These are phyloP conservation scores for human DNA, from an alignment of 2,113 vertebrate genomes.

Conservation along the genomic window DNA sequence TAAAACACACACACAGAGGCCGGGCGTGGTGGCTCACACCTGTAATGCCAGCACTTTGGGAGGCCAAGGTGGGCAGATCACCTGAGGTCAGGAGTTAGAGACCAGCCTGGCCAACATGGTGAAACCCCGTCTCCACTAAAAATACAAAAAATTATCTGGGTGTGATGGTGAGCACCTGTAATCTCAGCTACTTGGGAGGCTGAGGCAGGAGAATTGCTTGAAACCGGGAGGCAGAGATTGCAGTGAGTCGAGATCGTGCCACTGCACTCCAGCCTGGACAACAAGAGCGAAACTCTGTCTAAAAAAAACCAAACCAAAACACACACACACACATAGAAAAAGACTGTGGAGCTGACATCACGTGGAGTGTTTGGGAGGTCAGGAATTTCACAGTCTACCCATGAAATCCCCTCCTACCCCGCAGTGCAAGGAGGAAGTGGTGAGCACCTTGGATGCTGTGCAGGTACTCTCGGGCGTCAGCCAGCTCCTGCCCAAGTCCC, in stretches of 20 bases:
- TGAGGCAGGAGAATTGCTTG: no score
- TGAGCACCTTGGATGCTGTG: slow-evolving; percentile 92
- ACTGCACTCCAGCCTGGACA: no score
- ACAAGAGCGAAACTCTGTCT: no score
- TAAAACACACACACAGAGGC: not conserved
- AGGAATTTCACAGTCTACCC: not conserved
- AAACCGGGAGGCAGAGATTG: no score
- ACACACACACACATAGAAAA: not conserved
- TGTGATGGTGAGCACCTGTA: no score
- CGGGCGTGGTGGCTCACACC: no score
- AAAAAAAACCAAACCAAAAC: no score
- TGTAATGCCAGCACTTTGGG: no score
- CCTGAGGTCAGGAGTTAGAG: no score
- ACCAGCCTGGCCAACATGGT: not conserved
- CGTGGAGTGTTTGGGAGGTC: not conserved
- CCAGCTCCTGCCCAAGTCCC: slow-evolving; percentile 93
- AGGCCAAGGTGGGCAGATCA: not conserved
- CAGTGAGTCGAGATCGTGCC: no score
- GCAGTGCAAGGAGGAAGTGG: slow-evolving; percentile 94
- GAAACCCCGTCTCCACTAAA: not conserved
- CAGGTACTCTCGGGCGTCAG: slow-evolving; percentile 91
- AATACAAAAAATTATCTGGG: not conserved
- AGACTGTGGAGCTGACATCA: not conserved
- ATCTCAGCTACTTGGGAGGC: no score
- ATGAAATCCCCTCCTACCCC: rapidly evolving